phyloP scores from a whole-genome alignment of 2,113 vertebrate species.

The Sturnus vulgaris region DNA sequence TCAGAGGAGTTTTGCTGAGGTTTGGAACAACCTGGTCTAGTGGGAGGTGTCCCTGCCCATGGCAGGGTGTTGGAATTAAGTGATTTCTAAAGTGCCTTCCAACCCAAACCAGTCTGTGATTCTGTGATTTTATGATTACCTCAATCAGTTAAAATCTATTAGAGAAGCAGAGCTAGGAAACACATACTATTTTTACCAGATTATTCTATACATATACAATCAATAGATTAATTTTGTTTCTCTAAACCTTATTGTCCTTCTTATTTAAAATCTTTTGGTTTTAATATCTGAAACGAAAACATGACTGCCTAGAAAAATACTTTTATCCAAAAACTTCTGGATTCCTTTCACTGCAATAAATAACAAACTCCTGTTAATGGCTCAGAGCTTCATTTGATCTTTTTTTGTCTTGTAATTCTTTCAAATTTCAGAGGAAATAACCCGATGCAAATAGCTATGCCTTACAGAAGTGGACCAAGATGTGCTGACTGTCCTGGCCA shows the following conservation, averaged over 20 bases:
- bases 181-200: background rate
- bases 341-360: background rate
- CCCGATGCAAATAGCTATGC: background rate
- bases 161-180: background rate
- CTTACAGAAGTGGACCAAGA: conserved; percentile 42
- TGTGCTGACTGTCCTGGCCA: conserved; percentile 59
- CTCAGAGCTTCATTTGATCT: background rate
- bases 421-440: conserved; percentile 66
- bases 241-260: background rate
- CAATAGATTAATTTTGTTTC: background rate
- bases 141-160: background rate
- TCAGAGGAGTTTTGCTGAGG: background rate
- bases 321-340: background rate
- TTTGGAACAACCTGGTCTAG: background rate
- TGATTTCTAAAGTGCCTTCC: too few species aligned
- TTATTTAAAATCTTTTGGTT: background rate
- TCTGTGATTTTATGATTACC: background rate
- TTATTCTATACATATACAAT: background rate
- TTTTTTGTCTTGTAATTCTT: background rate
- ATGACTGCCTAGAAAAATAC: background rate
- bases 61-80: background rate
- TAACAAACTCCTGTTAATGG: background rate
- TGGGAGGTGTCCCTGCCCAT: background rate
- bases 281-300: background rate
- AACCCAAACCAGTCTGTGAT: background rate